Evolutionary conservation across 2,888 invertebrate genomes (phyloP), one percentile per base, ranked within the genome.

Genomic region (Cataglyphis rosenhaueri): DNA sequence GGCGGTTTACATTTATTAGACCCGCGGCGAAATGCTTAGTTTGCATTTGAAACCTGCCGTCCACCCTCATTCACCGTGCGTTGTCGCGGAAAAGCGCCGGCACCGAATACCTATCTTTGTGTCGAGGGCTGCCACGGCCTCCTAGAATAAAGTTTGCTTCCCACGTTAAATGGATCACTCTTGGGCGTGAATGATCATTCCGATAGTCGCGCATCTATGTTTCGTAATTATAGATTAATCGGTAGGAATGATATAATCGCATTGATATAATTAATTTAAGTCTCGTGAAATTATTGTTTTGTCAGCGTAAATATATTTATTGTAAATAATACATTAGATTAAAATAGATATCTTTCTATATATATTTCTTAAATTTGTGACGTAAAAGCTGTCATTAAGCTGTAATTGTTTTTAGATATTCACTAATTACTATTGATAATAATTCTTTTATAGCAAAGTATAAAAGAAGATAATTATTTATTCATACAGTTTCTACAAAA

Each of bases 1-100:
- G 88, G 88, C 88, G 91, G 91, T 92, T 91, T 92, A 92, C 91
- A 92, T 92, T 92, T 92, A 92, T 91, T 91, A 92, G 89, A 90
- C 90, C 91, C 86, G 89, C 88, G 89, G 91, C 91, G 88, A 90
- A 91, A 91, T 88, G 86, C 91, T 89, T 89, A 88, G 89, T 89
- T 88, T 89, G 89, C 89, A 89, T 89, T 88, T 85, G 88, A 89
- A 86, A 85, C 84, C 82, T 71, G 79, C 62, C 75, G 52, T 61
- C 62, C 66, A 21, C 78, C 76, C 64, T 15, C 81, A 81, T 84
- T 85, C 74, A 52, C 59, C 79, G 68, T 85, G 81, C 82, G 82
- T 41, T 84, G 83, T 82, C 88, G 82, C 88, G 88, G 84, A 85
- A 79, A 84, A 74, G 59, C 82, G 65, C 83, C 79, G 61, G 66